Conservation (phyloP, 2,888 invertebrate species). For the Corbicula japonica region DNA sequence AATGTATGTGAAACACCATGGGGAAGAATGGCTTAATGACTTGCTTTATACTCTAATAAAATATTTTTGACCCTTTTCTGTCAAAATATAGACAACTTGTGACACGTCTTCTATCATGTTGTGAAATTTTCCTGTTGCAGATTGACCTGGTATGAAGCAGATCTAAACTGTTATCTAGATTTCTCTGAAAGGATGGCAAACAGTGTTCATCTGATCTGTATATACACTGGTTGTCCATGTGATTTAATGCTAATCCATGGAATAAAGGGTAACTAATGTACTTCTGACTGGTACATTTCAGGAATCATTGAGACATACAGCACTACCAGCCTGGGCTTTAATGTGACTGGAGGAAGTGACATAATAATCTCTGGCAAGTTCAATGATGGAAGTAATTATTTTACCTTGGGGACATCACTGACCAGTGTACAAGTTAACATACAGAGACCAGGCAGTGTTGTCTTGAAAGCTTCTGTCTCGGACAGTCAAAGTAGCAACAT, state of each 20-base stretch:
- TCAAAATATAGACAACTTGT: neutral
- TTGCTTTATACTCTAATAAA: too few species aligned
- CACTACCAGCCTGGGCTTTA: slow-evolving; percentile 26
- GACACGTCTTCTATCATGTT: neutral
- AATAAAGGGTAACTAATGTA: neutral
- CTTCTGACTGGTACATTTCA: neutral
- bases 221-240: too few species aligned
- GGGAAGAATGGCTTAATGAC: too few species aligned
- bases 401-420: slow-evolving; percentile 12
- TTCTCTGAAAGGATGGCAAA: too few species aligned
- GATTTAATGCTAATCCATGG: too few species aligned
- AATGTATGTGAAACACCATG: too few species aligned
- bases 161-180: too few species aligned
- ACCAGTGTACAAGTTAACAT: slow-evolving; percentile 22
- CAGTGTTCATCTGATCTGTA: too few species aligned
- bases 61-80: too few species aligned
- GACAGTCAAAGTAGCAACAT: slow-evolving; percentile 22
- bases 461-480: slow-evolving; percentile 28
- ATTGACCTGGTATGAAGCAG: too few species aligned
- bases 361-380: slow-evolving; percentile 36
- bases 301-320: slow-evolving; percentile 50
- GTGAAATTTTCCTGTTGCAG: neutral
- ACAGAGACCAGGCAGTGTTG: slow-evolving; percentile 20
- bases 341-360: slow-evolving; percentile 33
- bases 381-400: slow-evolving; percentile 29